These are phyloP conservation scores for Osmerus mordax DNA, from an alignment of 2,113 vertebrate genomes.

Conservation along the genomic window DNA sequence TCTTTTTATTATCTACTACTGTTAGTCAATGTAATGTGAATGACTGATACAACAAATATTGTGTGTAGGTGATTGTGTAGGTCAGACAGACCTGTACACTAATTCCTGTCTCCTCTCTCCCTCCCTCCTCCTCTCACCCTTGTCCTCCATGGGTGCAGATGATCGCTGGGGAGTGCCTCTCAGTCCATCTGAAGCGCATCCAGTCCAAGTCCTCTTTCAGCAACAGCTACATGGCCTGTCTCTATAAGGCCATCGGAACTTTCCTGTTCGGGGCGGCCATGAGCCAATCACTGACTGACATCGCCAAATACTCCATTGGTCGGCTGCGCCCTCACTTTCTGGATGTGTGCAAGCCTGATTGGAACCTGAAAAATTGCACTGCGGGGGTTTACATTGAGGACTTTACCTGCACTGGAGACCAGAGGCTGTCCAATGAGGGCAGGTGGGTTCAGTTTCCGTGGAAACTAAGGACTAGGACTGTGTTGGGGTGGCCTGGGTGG, in stretches of 20 bases:
- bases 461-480: not conserved
- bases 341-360: slow-evolving; percentile 83
- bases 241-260: slow-evolving; percentile 91
- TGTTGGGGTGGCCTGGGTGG: too few species aligned
- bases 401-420: slow-evolving; percentile 80
- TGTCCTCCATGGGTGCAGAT: slow-evolving; percentile 72
- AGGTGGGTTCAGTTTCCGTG: slow-evolving; percentile 69
- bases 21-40: too few species aligned
- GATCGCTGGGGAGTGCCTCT: slow-evolving; percentile 86
- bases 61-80: too few species aligned
- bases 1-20: too few species aligned
- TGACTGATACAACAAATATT: too few species aligned
- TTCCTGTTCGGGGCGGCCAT: slow-evolving; percentile 96
- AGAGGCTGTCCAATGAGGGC: slow-evolving; percentile 75
- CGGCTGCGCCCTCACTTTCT: slow-evolving; percentile 94
- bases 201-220: slow-evolving; percentile 86
- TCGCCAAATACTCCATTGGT: slow-evolving; percentile 95
- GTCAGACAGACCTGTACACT: too few species aligned
- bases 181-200: slow-evolving; percentile 82
- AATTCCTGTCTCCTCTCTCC: not conserved
- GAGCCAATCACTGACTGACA: slow-evolving; percentile 96
- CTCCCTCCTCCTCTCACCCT: slow-evolving; percentile 26
- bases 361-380: slow-evolving; percentile 82
- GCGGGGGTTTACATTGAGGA: slow-evolving; percentile 79
- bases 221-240: slow-evolving; percentile 83